phyloP scores from a whole-genome alignment of 2,888 invertebrate genomes.

The Coecobrya sp. region DNA sequence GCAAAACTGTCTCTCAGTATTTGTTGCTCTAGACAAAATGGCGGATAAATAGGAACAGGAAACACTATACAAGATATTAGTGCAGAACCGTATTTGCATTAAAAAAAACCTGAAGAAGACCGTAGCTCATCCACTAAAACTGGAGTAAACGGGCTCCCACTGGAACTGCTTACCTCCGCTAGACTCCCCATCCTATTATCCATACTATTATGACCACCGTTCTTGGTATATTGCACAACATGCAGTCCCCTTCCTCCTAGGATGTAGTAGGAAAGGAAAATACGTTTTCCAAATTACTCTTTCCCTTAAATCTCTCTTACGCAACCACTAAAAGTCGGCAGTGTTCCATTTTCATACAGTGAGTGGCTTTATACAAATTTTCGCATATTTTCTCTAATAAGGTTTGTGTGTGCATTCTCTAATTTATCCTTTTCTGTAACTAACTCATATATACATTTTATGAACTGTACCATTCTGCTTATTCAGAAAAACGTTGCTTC shows the following conservation, averaged over 20 bases:
- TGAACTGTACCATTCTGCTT: too few relatives aligned
- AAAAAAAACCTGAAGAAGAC: conserved; percentile 5
- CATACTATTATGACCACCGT: neutral
- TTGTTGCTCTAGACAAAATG: neutral
- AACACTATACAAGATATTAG: neutral
- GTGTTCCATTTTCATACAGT: neutral
- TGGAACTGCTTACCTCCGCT: neutral
- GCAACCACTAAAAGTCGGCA: neutral
- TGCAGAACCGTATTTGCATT: neutral
- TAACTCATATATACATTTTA: too few relatives aligned
- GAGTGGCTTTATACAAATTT: neutral
- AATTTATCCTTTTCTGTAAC: too few relatives aligned
- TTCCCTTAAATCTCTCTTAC: neutral
- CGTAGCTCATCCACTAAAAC: neutral
- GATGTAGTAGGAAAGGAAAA: neutral
- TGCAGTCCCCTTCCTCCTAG: neutral
- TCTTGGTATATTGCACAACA: neutral
- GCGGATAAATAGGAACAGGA: neutral
- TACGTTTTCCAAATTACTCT: neutral
- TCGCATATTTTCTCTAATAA: neutral
- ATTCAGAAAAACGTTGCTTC: too few relatives aligned
- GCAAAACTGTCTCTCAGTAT: neutral
- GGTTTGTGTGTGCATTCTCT: too few relatives aligned
- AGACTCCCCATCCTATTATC: neutral
- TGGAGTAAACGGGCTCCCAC: neutral